Evolutionary conservation across 2,888 invertebrate species (phyloP).

Genomic region (Drosophila paramelanica): DNA sequence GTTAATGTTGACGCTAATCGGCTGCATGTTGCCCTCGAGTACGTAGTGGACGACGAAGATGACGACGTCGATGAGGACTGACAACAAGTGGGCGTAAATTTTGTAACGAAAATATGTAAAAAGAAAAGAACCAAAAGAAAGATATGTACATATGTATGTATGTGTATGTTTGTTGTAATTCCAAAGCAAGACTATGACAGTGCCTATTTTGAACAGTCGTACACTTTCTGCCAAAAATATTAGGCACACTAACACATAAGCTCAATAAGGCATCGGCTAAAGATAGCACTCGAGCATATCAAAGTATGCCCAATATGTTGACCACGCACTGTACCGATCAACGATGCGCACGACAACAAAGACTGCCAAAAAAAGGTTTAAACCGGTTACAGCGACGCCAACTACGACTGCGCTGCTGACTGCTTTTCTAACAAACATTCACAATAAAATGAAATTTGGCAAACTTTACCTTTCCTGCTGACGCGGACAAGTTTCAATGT

Average conservation of each 20-base stretch:
- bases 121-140: slow-evolving; percentile 63
- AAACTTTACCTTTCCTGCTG: slow-evolving; percentile 52
- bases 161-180: slow-evolving; percentile 30
- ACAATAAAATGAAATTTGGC: slow-evolving; percentile 9
- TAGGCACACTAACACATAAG: slow-evolving; percentile 9
- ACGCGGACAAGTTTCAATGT: slow-evolving; percentile 69
- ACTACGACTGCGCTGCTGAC: slow-evolving; percentile 10
- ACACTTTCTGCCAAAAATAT: slow-evolving; percentile 21
- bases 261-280: background rate
- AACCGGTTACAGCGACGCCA: slow-evolving; percentile 42
- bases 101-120: slow-evolving; percentile 59
- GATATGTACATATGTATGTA: slow-evolving; percentile 38
- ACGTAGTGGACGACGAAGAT: slow-evolving; percentile 17
- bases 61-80: slow-evolving; percentile 28
- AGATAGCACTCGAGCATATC: background rate
- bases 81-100: slow-evolving; percentile 62
- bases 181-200: slow-evolving; percentile 36
- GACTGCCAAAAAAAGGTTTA: slow-evolving; percentile 21
- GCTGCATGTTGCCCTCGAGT: slow-evolving; percentile 58
- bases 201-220: slow-evolving; percentile 19
- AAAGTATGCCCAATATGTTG: slow-evolving; percentile 20
- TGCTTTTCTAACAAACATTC: slow-evolving; percentile 27
- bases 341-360: slow-evolving; percentile 1
- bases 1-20: slow-evolving; percentile 60
- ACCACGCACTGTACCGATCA: slow-evolving; percentile 29